Percentiles rank a stretch among this genome's conserved stretches.
Conservation (phyloP, 2,888 invertebrate species). For the Drosophila heteroneura region DNA sequence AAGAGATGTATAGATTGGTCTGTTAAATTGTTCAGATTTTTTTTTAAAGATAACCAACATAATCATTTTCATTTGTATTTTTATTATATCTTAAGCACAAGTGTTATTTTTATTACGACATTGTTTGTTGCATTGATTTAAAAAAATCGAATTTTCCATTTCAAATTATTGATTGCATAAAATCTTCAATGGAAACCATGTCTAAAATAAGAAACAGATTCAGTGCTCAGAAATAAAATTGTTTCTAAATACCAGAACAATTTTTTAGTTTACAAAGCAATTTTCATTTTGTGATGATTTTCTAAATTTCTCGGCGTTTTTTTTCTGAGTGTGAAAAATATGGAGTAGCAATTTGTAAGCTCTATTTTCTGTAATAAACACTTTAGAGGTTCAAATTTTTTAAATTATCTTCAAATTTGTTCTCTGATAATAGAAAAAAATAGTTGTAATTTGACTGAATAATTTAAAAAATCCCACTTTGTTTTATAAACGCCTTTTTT, state of each 20-base stretch:
- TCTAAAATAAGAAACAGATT: background rate
- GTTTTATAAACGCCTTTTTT: background rate
- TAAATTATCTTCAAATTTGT: background rate
- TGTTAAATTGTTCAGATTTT: background rate
- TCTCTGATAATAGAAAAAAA: background rate
- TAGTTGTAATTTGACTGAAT: background rate
- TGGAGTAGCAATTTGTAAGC: background rate
- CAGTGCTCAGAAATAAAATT: background rate
- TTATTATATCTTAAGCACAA: background rate
- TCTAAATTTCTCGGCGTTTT: background rate
- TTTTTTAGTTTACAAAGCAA: background rate
- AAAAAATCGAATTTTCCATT: background rate
- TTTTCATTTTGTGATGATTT: background rate
- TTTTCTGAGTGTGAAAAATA: background rate
- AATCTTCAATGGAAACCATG: background rate
- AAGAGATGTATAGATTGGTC: conserved; percentile 1
- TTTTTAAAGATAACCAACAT: background rate
- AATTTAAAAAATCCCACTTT: background rate
- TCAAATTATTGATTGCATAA: background rate
- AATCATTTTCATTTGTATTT: background rate
- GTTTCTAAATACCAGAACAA: background rate
- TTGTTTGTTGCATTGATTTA: background rate
- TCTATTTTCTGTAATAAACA: background rate
- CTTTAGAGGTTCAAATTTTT: background rate
- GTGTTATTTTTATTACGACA: background rate